Evolutionary conservation across 2,113 vertebrate species (phyloP).

Genomic region (Gambusia holbrooki): DNA sequence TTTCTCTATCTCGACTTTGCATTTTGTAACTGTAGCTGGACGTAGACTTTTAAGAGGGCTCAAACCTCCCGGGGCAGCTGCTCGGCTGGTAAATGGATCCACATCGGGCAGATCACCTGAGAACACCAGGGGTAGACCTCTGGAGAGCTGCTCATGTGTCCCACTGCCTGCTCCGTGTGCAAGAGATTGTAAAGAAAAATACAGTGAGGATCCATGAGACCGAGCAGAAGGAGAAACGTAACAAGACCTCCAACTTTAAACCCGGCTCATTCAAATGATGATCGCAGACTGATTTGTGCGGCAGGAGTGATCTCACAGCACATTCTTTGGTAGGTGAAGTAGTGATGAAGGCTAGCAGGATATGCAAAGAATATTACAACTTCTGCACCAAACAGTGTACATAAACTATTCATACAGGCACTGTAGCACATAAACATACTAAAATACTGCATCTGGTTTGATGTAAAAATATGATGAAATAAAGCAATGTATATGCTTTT

Average conservation of each 20-base stretch:
- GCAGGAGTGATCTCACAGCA: not conserved
- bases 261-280: slow-evolving; percentile 22
- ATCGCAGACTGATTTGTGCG: slow-evolving; percentile 20
- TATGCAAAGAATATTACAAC: not conserved
- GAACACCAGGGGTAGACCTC: slow-evolving; percentile 68
- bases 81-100: slow-evolving; percentile 77
- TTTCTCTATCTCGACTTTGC: slow-evolving; percentile 41
- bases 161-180: slow-evolving; percentile 31
- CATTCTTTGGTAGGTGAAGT: slow-evolving; percentile 8
- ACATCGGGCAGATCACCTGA: slow-evolving; percentile 71
- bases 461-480: not conserved
- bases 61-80: slow-evolving; percentile 76
- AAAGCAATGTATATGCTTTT: not conserved
- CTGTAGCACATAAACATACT: too few relatives aligned
- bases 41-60: slow-evolving; percentile 71
- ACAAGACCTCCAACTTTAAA: slow-evolving; percentile 27
- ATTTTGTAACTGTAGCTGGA: slow-evolving; percentile 76
- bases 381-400: not conserved
- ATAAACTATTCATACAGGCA: not conserved
- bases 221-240: slow-evolving; percentile 21
- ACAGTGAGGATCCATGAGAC: slow-evolving; percentile 14
- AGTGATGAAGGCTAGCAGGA: not conserved
- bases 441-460: not conserved
- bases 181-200: slow-evolving; percentile 43
- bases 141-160: slow-evolving; percentile 75